These are phyloP conservation scores for Acipenser transmontanus DNA, from an alignment of 2,797 vertebrate species.

Conservation along the genomic window DNA sequence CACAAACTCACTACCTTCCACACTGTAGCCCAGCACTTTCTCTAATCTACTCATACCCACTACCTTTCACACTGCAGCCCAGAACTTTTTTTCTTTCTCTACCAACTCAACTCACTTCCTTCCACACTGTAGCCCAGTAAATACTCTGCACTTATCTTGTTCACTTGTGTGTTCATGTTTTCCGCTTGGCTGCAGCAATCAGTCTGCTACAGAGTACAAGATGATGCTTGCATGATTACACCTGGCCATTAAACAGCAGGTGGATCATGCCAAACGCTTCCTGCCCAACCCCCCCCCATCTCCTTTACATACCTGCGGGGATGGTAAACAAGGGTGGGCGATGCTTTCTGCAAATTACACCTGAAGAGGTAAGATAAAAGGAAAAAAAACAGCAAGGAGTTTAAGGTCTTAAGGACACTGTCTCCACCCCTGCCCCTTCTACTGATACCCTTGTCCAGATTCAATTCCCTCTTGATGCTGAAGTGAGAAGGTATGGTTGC, in stretches of 20 bases:
- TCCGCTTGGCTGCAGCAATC: too few relatives aligned
- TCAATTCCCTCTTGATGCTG: too few relatives aligned
- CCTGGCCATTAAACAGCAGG: background rate
- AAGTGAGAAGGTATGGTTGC: too few relatives aligned
- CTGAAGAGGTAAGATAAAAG: conserved; percentile 31
- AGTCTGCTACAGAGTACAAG: background rate
- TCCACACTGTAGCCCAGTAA: background rate
- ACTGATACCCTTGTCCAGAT: background rate
- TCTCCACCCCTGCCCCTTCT: background rate
- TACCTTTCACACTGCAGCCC: background rate
- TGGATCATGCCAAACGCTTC: background rate
- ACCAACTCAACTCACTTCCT: background rate
- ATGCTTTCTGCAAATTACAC: conserved; percentile 27
- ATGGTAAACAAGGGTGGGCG: conserved; percentile 17
- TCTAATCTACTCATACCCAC: too few relatives aligned
- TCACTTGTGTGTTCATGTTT: background rate
- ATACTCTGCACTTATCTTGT: background rate
- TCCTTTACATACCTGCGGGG: conserved; percentile 30
- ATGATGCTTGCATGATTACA: background rate
- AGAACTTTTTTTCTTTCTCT: conserved; percentile 17
- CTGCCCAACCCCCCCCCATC: conserved; percentile 26
- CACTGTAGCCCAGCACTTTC: too few relatives aligned
- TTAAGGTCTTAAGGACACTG: conserved; percentile 1
- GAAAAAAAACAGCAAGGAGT: conserved; percentile 13
- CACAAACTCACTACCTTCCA: too few relatives aligned